These are phyloP conservation scores for Lasiommata megera DNA, from an alignment of 2,888 invertebrate species.

Conservation along the genomic window DNA sequence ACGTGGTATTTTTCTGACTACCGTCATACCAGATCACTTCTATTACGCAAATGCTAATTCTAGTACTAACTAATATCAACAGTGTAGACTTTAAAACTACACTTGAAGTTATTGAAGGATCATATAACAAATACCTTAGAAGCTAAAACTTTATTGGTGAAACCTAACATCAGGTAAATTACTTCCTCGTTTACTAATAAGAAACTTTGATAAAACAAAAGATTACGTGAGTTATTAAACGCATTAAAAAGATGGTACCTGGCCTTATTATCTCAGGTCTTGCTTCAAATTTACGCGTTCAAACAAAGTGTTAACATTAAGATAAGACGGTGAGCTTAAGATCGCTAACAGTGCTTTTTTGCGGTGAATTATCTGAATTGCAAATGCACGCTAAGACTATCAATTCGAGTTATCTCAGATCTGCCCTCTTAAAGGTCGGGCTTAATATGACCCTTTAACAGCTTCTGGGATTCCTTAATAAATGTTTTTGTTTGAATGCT, in stretches of 20 bases:
- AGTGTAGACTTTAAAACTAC: no score
- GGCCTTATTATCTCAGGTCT: slow-evolving; percentile 50
- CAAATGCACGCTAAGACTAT: slow-evolving; percentile 31
- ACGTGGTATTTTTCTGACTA: no score
- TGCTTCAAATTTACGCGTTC: slow-evolving; percentile 56
- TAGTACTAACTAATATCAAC: no score
- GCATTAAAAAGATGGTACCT: slow-evolving; percentile 1
- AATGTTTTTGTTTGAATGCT: slow-evolving; percentile 4
- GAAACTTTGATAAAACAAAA: slow-evolving; percentile 2
- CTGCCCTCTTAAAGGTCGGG: slow-evolving; percentile 24
- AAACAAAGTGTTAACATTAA: slow-evolving; percentile 66
- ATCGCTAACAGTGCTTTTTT: slow-evolving; percentile 35
- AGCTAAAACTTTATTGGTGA: no score
- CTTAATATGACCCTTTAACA: slow-evolving; percentile 9
- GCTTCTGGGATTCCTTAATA: slow-evolving; percentile 16
- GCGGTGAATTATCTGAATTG: slow-evolving; percentile 33
- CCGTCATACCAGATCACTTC: no score
- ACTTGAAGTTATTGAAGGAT: no score
- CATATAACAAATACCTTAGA: no score
- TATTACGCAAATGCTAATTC: no score
- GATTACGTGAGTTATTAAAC: slow-evolving; percentile 1
- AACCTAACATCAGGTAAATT: no score
- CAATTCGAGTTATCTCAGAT: slow-evolving; percentile 29
- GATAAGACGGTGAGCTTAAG: slow-evolving; percentile 50
- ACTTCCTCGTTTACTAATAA: not conserved